These are phyloP conservation scores for Digitonthophagus gazella DNA, from an alignment of 2,888 invertebrate genomes.

Conservation along the genomic window DNA sequence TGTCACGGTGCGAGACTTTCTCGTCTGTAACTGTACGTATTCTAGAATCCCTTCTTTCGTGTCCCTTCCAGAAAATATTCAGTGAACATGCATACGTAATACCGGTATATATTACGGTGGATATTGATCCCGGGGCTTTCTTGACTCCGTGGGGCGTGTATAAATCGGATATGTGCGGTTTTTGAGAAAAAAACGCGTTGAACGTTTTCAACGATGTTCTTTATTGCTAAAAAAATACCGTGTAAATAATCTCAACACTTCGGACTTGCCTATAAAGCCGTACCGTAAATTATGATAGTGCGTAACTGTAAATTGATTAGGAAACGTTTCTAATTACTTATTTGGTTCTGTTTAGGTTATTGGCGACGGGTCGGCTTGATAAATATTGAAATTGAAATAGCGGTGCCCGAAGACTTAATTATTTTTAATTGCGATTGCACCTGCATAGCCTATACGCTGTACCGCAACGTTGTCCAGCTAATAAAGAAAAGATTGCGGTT, in stretches of 20 bases:
- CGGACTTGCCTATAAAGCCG: no score
- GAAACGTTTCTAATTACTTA: neutral
- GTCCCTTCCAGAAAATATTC: conserved; percentile 9
- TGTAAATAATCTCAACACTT: no score
- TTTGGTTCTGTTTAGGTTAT: neutral
- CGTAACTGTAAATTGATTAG: neutral
- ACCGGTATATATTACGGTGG: conserved; percentile 9
- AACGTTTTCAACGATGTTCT: no score
- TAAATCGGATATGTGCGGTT: neutral
- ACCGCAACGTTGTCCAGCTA: neutral
- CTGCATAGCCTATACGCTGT: neutral
- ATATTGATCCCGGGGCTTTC: conserved; percentile 2
- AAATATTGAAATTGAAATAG: neutral
- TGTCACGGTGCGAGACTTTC: neutral
- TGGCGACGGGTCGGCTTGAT: neutral
- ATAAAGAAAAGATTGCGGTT: neutral
- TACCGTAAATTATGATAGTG: no score
- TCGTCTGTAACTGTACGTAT: conserved; percentile 2
- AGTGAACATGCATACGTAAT: conserved; percentile 12
- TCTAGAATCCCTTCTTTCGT: neutral
- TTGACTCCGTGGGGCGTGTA: neutral
- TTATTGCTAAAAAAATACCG: no score
- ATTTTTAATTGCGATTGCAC: neutral
- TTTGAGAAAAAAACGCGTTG: neutral
- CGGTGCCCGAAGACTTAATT: neutral